Base-by-base conservation (phyloP, 2,113 vertebrate genomes). In the Paramisgurnus dabryanus region DNA sequence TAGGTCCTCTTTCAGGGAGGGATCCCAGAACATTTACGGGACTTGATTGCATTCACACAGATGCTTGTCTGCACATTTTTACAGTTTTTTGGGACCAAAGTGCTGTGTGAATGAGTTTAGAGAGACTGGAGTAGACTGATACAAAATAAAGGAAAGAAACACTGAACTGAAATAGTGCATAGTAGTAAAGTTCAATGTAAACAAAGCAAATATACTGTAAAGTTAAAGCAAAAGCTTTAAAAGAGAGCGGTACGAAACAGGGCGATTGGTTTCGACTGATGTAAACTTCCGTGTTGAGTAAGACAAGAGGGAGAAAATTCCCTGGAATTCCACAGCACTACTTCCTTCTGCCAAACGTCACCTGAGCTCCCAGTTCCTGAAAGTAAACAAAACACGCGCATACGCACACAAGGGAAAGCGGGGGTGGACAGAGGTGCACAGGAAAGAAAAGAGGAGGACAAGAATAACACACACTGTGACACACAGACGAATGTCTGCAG, bases 341-440 rank as follows among this genome's bases (percentile, higher is more conserved):
- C 72, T 85, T 85, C 83, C 83, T 85, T 75, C 71, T 82, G 65
- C 64, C 17, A 34, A 73, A 55, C 43, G 83, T 80, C 58, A 85
- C 83, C 80, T 85, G 83, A 85, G 83, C 76, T 85, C 49, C 27
- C 76, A 55, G 83, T 85, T 82, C 83, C 76, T 75, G 57, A 78
- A 82, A 58, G 57, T 71, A 81, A 76, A 67, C 72, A 69, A 84
- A 80, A 27, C 65, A 49, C 49, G 58, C 70, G 47, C 50, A 61
- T 49, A 67, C 71, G 47, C 45, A 55, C 45, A 67, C 34, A 65
- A 17, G 68, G 64, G 63, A 79, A 78, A 69, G 75, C 8, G 83
- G 79, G 83, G 79, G 83, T 69, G 79, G 69, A 75, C n/a, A 72
- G 78, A 72, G 61, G 41, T 71, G 15, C 67, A 77, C 55, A 73